Evolutionary conservation across 2,113 vertebrate species (phyloP).

Genomic region (Paradoxurus hermaphroditus): DNA sequence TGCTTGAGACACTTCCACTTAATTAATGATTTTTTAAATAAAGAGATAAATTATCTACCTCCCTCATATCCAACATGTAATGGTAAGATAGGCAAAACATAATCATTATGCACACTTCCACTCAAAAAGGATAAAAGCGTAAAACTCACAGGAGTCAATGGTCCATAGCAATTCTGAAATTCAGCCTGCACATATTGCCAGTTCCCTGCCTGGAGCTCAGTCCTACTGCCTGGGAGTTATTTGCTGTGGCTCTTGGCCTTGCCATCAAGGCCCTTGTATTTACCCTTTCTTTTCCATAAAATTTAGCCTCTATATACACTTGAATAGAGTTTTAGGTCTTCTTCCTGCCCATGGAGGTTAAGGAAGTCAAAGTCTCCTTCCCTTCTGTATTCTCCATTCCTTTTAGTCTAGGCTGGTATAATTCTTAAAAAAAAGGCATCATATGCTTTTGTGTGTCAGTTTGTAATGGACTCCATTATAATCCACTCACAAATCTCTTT

Average conservation of each 20-base stretch:
- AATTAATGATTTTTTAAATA: not conserved
- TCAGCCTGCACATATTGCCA: not conserved
- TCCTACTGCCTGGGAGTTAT: not conserved
- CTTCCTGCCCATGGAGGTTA: not conserved
- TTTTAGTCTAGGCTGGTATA: not conserved
- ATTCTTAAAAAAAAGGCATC: not conserved
- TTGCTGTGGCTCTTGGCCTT: not conserved
- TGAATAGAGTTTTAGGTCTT: not conserved
- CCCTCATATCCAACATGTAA: not conserved
- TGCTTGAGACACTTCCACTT: not conserved
- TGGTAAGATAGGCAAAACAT: not conserved
- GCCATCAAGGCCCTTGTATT: not conserved
- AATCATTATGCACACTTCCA: not conserved
- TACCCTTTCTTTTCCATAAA: not conserved
- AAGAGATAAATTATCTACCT: not conserved
- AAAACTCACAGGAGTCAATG: not conserved
- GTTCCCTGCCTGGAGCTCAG: not conserved
- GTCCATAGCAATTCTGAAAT: not conserved
- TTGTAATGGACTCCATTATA: not conserved
- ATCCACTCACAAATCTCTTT: not conserved
- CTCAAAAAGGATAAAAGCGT: not conserved
- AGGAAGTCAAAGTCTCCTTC: not conserved
- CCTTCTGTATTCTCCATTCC: not conserved
- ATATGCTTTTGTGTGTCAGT: not conserved
- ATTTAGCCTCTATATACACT: not conserved